Conservation (phyloP, 2,888 invertebrate species). For the Noctua comes region DNA sequence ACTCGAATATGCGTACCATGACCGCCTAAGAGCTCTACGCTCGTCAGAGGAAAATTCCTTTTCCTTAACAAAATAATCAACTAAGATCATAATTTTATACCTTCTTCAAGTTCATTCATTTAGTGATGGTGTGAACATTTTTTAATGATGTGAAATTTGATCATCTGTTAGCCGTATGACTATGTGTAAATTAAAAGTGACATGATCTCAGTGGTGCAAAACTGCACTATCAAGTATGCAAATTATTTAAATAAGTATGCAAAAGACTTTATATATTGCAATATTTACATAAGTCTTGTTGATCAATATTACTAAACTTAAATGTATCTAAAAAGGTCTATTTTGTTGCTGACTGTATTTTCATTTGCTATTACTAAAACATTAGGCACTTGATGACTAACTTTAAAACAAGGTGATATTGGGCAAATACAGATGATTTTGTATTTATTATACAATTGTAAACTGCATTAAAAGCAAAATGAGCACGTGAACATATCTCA, state of each 20-base stretch:
- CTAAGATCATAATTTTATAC: background rate
- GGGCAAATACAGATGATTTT: background rate
- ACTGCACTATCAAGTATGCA: constrained; percentile 43
- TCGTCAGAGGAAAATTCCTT: constrained; percentile 57
- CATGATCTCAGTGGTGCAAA: constrained; percentile 27
- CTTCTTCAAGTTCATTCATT: constrained; percentile 26
- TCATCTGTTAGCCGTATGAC: constrained; percentile 18
- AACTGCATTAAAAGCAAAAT: constrained; percentile 19
- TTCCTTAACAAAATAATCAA: constrained; percentile 27
- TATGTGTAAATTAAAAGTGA: constrained; percentile 44
- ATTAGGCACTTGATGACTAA: constrained; percentile 3
- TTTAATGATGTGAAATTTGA: constrained; percentile 34
- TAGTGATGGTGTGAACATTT: constrained; percentile 8
- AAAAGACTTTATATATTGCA: constrained; percentile 14
- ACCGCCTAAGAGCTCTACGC: constrained; percentile 15
- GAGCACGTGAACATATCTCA: constrained; percentile 34
- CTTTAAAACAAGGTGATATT: background rate
- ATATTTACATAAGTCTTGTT: constrained; percentile 39
- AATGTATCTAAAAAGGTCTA: background rate
- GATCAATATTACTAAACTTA: constrained; percentile 15
- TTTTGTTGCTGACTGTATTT: constrained; percentile 9
- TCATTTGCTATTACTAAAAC: constrained; percentile 6
- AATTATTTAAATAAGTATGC: constrained; percentile 43
- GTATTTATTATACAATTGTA: background rate
- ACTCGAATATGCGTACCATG: constrained; percentile 56